Base-by-base conservation (phyloP, 2,888 invertebrate species). In the Dynastes hyllus region DNA sequence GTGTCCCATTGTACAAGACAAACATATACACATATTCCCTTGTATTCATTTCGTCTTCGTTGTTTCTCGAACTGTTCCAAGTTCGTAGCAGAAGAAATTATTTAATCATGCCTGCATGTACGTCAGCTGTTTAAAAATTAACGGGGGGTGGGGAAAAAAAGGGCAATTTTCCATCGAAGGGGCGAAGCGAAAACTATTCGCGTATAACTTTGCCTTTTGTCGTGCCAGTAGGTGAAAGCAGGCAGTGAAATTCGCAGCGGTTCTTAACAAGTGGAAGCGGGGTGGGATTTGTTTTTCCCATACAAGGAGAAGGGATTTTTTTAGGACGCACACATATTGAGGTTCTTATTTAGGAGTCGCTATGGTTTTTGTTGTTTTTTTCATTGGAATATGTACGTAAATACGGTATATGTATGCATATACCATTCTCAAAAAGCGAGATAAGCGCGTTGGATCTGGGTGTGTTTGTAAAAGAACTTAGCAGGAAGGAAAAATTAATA, bases 101-200 rank as follows among this genome's bases (percentile, higher is more conserved):
- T 65, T 65, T 65, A 66, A 66, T 66, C 45, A n/a, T 16, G 66
- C 66, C 66, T 40, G 66, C 66, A 66, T 66, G 13, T 37, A 37
- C 37, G 45, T n/a, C 37, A 63, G 37, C n/a, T 29, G n/a, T n/a
- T n/a, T n/a, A n/a, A 66, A 66, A 45, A 66, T 66, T 66, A 66
- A 66, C 66, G 45, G 66, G 16, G 2, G 16, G 22, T 37, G 37
- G 45, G 66, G n/a, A n/a, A 66, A 66, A 40, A 66, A 66, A 40
- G 37, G 40, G n/a, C n/a, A n/a, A n/a, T n/a, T n/a, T n/a, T n/a
- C 40, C 40, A n/a, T 40, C 40, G n/a, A 22, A 55, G 66, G 66
- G 40, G 16, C 37, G 66, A 22, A n/a, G 66, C 66, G 66, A 37
- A 40, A 66, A 40, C 16, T 66, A 66, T 66, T 40, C 40, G 66